Conservation (phyloP, 2,113 vertebrate species). For the Anguilla japonica region DNA sequence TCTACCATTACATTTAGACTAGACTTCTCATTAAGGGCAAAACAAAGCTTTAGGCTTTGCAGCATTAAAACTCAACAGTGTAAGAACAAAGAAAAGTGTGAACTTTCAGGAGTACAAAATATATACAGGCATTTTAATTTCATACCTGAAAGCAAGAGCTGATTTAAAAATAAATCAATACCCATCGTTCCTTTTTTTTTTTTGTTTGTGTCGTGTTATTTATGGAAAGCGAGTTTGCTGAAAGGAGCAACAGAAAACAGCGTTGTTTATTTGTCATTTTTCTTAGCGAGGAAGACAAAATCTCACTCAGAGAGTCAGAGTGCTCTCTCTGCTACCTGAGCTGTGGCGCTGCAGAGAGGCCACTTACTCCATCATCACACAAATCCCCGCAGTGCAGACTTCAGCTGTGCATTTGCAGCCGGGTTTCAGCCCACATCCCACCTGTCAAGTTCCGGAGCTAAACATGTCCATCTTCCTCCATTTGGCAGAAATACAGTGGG, state of each 20-base stretch:
- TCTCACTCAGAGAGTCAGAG: constrained; percentile 32
- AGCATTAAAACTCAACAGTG: constrained; percentile 27
- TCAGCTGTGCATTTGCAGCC: constrained; percentile 59
- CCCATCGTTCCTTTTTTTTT: neutral
- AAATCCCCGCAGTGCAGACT: constrained; percentile 62
- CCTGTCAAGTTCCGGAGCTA: constrained; percentile 61
- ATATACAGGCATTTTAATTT: neutral
- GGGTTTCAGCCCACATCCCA: constrained; percentile 57
- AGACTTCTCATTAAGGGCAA: neutral
- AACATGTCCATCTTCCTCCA: constrained; percentile 63
- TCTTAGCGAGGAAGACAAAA: constrained; percentile 28
- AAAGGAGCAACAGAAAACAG: constrained; percentile 33
- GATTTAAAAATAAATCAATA: neutral
- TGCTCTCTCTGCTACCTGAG: constrained; percentile 54
- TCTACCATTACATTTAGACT: neutral
- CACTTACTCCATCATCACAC: constrained; percentile 62
- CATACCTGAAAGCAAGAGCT: neutral
- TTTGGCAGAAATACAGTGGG: constrained; percentile 42
- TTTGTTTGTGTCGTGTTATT: neutral
- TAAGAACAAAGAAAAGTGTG: neutral
- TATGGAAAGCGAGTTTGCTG: constrained; percentile 25
- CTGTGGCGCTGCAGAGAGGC: constrained; percentile 51
- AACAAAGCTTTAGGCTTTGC: neutral
- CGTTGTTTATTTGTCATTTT: constrained; percentile 2
- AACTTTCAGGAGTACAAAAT: neutral